Percentiles rank a stretch among this genome's conserved stretches.
Conservation (phyloP, 1,140 invertebrate genomes). For the Phthorimaea operculella region DNA sequence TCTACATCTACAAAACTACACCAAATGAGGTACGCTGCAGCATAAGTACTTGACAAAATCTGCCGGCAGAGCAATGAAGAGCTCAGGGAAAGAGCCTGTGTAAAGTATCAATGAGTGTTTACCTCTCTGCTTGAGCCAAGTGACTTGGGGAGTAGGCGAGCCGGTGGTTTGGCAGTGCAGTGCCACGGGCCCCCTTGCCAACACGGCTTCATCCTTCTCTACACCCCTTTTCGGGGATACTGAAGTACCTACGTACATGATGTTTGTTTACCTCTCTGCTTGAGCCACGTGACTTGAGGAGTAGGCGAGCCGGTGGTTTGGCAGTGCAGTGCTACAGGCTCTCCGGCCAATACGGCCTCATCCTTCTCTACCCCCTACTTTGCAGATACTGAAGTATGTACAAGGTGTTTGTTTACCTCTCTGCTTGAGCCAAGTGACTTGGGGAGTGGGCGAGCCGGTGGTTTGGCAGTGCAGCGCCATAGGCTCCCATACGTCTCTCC, state of each 20-base stretch:
- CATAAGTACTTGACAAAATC: no score
- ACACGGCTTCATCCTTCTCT: conserved; percentile 70
- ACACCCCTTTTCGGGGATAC: conserved; percentile 83
- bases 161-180: conserved; percentile 80
- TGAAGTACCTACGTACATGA: conserved; percentile 57
- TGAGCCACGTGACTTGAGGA: conserved; percentile 77
- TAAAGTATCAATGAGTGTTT: no score
- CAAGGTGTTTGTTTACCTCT: no score
- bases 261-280: conserved; percentile 65
- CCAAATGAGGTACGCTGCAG: no score
- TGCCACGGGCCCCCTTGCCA: conserved; percentile 73
- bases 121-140: conserved; percentile 76
- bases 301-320: conserved; percentile 78
- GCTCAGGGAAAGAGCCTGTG: no score
- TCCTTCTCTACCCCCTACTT: conserved; percentile 81
- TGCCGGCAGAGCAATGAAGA: no score
- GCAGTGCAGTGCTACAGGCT: conserved; percentile 75
- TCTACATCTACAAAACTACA: no score
- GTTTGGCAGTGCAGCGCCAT: conserved; percentile 77
- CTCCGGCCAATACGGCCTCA: conserved; percentile 73
- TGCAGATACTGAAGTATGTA: conserved; percentile 76
- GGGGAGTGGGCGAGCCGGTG: conserved; percentile 77
- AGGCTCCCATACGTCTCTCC: conserved; percentile 74
- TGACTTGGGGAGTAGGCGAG: conserved; percentile 75
- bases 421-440: conserved; percentile 76